Evolutionary conservation across 2,888 invertebrate genomes (phyloP).

Genomic region (Synergus laeviventris): DNA sequence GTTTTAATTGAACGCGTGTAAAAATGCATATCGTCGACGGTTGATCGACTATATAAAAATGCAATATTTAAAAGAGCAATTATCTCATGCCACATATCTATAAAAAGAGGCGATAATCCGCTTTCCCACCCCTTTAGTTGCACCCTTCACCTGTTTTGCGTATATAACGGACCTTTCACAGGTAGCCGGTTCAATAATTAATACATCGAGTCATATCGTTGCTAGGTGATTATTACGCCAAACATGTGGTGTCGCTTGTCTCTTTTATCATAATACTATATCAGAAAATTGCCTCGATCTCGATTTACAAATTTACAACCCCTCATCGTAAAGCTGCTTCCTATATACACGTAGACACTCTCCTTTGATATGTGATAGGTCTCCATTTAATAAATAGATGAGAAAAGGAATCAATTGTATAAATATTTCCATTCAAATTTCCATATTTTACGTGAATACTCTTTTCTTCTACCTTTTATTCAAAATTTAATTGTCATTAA

Average conservation of each 20-base stretch:
- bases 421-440: too few species aligned
- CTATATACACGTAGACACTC: neutral
- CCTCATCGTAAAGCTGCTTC: slow-evolving; percentile 6
- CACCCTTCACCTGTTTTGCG: slow-evolving; percentile 47
- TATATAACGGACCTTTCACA: slow-evolving; percentile 47
- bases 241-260: slow-evolving; percentile 55
- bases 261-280: slow-evolving; percentile 13
- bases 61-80: slow-evolving; percentile 64
- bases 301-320: slow-evolving; percentile 27
- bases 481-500: too few species aligned
- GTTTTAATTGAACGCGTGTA: slow-evolving; percentile 68
- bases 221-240: slow-evolving; percentile 68
- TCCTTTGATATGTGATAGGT: neutral
- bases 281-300: slow-evolving; percentile 34
- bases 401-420: neutral
- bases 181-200: slow-evolving; percentile 67
- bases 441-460: too few species aligned
- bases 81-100: slow-evolving; percentile 67
- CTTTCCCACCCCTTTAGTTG: slow-evolving; percentile 30
- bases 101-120: slow-evolving; percentile 52
- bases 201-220: slow-evolving; percentile 68
- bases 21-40: slow-evolving; percentile 62
- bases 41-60: slow-evolving; percentile 64
- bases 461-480: too few species aligned
- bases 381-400: neutral